phyloP scores from a whole-genome alignment of 2,113 vertebrate genomes.

The Athene noctua region DNA sequence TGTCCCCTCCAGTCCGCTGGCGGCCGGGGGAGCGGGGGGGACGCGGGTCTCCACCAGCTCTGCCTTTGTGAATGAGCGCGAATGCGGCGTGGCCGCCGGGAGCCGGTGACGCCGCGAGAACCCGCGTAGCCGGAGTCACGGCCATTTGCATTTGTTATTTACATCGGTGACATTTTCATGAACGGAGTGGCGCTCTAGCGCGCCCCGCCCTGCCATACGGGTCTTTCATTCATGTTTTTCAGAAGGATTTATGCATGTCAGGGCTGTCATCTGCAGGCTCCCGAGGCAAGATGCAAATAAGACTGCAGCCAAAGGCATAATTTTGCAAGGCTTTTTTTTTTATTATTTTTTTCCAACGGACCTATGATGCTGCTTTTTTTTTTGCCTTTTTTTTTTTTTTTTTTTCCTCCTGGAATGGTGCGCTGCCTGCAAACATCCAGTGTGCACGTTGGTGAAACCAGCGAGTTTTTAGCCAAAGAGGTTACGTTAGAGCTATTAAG shows the following conservation, averaged over 20 bases:
- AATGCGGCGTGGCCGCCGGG: background rate
- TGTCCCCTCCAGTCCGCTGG: background rate
- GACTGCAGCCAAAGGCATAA: background rate
- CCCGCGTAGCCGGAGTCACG: background rate
- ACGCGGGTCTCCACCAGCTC: background rate
- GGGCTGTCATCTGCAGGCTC: background rate
- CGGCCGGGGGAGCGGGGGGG: background rate
- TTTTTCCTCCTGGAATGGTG: background rate
- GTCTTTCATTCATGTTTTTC: constrained; percentile 40
- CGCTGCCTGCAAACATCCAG: background rate
- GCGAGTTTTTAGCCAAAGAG: background rate
- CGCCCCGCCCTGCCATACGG: background rate
- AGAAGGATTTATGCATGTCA: background rate
- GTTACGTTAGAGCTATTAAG: background rate
- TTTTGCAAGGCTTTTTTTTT: background rate
- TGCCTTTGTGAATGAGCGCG: background rate
- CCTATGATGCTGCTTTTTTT: background rate
- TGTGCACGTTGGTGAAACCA: background rate
- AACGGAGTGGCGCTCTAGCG: background rate
- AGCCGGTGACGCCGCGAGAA: background rate
- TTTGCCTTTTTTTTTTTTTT: too few relatives aligned
- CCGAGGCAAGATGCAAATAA: background rate
- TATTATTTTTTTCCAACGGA: background rate
- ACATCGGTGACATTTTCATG: background rate
- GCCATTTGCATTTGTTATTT: background rate